Percentiles rank a stretch among this genome's conserved stretches.
These are phyloP conservation scores for Girardinus metallicus DNA, from an alignment of 2,797 vertebrate genomes.

Conservation along the genomic window DNA sequence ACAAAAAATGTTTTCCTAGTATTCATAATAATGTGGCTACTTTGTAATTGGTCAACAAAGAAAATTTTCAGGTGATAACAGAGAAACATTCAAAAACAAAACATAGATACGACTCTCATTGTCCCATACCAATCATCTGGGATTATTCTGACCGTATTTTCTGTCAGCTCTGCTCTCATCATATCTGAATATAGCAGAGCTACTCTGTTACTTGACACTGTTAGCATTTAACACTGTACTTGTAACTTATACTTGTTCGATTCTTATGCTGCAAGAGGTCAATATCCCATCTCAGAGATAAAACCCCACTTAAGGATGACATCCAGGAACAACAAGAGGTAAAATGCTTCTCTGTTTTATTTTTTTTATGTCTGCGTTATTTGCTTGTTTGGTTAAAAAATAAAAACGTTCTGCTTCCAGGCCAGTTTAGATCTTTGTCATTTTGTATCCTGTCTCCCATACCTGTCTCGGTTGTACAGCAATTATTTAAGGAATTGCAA, in stretches of 20 bases:
- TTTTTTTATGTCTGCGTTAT: constrained; percentile 8
- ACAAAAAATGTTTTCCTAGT: constrained; percentile 21
- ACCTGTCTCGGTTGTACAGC: neutral
- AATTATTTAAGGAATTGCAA: too few species aligned
- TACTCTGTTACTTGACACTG: constrained; percentile 55
- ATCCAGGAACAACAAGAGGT: constrained; percentile 23
- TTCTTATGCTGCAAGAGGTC: constrained; percentile 16
- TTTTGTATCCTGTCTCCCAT: neutral
- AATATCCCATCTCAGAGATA: constrained; percentile 7
- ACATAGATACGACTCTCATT: neutral
- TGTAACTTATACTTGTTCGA: constrained; percentile 14
- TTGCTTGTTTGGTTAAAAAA: neutral
- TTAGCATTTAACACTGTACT: constrained; percentile 34
- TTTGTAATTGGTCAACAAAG: neutral
- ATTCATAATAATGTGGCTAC: constrained; percentile 6
- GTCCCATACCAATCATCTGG: constrained; percentile 3
- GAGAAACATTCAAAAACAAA: constrained; percentile 18
- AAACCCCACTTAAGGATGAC: constrained; percentile 25
- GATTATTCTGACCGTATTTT: constrained; percentile 30
- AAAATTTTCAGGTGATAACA: constrained; percentile 24
- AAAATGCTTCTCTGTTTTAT: constrained; percentile 5
- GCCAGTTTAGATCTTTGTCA: neutral
- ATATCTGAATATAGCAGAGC: constrained; percentile 67
- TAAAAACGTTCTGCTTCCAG: neutral
- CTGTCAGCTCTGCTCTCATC: constrained; percentile 48